Conservation (phyloP, 2,797 vertebrate genomes). For the Notamacropus eugenii region DNA sequence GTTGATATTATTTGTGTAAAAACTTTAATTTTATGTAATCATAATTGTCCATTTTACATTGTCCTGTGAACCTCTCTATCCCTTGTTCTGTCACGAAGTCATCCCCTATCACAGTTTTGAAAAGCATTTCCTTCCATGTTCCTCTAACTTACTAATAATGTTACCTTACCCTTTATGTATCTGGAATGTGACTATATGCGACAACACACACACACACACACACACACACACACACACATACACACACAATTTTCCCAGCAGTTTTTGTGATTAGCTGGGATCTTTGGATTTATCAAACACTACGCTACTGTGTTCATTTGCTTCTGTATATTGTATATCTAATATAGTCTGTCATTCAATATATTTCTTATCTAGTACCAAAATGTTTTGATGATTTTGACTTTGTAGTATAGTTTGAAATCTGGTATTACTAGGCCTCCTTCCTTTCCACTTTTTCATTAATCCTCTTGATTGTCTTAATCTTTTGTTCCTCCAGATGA, state of each 20-base stretch:
- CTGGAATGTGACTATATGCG: neutral
- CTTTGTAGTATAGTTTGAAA: neutral
- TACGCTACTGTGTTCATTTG: neutral
- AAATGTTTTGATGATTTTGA: neutral
- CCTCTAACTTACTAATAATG: neutral
- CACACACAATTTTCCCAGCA: too few relatives aligned
- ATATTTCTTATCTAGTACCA: neutral
- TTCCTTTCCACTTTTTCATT: neutral
- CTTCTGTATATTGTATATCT: neutral
- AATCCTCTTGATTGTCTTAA: neutral
- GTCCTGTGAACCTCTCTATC: neutral
- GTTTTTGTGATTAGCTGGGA: neutral
- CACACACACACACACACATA: too few relatives aligned
- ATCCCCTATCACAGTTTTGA: neutral
- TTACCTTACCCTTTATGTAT: neutral
- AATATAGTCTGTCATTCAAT: neutral
- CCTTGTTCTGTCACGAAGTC: neutral
- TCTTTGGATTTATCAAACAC: neutral
- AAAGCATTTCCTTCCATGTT: neutral
- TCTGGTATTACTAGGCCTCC: neutral
- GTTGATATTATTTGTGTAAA: neutral
- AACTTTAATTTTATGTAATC: neutral
- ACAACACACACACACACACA: too few relatives aligned
- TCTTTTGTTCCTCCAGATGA: neutral
- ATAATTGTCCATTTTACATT: neutral